Percentiles rank a stretch among this genome's conserved stretches.
phyloP scores from a whole-genome alignment of 37 sponge, comb jelly and placozoan species.

The Aphrocallistes beatrix region DNA sequence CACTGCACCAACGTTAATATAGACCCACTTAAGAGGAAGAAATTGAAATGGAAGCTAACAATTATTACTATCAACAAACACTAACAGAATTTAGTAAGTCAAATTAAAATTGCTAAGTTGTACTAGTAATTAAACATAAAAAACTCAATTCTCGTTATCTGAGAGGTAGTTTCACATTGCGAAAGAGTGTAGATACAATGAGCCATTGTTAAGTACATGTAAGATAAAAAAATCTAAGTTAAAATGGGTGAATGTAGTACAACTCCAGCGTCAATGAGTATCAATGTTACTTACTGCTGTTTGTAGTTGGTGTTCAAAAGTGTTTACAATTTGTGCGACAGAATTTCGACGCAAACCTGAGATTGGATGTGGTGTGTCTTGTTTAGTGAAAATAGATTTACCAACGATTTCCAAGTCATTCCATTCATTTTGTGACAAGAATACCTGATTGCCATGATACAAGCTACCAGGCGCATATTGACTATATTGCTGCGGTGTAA shows the following conservation, averaged over 20 bases:
- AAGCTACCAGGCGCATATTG: not conserved
- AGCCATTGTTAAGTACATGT: too few species aligned
- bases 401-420: not conserved
- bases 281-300: too few species aligned
- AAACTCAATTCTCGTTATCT: too few species aligned
- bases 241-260: too few species aligned
- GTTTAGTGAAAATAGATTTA: not conserved
- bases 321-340: not conserved
- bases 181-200: too few species aligned
- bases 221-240: too few species aligned
- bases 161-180: too few species aligned
- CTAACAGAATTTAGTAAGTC: not conserved
- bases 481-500: not conserved
- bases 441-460: not conserved
- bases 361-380: not conserved
- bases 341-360: not conserved
- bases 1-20: too few species aligned
- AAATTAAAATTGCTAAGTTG: not conserved
- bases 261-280: too few species aligned
- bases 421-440: not conserved
- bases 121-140: not conserved
- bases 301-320: not conserved
- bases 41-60: too few species aligned
- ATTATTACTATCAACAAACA: too few species aligned
- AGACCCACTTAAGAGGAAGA: too few species aligned